These are phyloP conservation scores for Zelleria hepariella DNA, from an alignment of 2,888 invertebrate species.

Conservation along the genomic window DNA sequence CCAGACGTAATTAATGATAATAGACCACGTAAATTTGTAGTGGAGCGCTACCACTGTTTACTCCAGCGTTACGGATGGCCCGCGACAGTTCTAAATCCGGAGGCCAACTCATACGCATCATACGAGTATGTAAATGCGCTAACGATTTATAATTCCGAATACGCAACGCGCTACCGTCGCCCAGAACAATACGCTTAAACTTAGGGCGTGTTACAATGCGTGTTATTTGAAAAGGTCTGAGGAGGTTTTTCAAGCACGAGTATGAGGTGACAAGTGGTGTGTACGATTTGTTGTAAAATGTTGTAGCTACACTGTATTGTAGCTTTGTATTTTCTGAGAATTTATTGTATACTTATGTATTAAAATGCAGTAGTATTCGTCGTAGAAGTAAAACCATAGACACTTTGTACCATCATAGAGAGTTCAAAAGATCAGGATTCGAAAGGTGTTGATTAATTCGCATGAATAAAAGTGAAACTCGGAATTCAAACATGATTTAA, in stretches of 20 bases:
- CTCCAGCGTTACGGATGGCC: not conserved
- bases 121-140: not conserved
- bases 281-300: too few species aligned
- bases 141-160: not conserved
- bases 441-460: not conserved
- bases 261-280: too few species aligned
- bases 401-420: not conserved
- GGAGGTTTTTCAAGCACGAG: too few species aligned
- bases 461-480: not conserved
- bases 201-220: not conserved
- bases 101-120: not conserved
- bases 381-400: too few species aligned
- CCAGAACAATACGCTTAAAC: not conserved
- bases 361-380: too few species aligned
- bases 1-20: too few species aligned
- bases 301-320: too few species aligned
- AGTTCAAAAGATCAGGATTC: not conserved
- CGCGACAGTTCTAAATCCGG: not conserved
- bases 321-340: too few species aligned
- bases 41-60: not conserved
- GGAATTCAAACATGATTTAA: not conserved
- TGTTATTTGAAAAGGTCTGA: too few species aligned
- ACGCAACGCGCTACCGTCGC: too few species aligned
- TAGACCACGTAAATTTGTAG: too few species aligned
- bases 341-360: too few species aligned